Evolutionary conservation across 2,113 vertebrate genomes (phyloP), one percentile per base, ranked within the genome.

Genomic region (Malaclemys terrapin): DNA sequence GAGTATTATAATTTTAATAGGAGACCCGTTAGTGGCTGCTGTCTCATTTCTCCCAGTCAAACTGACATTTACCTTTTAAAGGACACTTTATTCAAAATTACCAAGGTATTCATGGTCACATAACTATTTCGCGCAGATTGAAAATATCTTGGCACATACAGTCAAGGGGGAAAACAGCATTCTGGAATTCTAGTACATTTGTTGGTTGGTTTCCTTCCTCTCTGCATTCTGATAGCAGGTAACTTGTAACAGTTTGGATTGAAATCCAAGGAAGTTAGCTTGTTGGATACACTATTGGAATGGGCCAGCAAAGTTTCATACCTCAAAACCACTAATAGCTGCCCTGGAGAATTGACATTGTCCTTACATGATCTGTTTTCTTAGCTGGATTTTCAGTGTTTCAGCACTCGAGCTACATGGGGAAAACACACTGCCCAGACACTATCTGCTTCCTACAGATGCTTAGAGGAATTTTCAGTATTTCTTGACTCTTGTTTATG

Each of bases 21-120:
- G 38, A 92, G 47, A 50, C 25, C n/a, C 90, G 93, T 81, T n/a
- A 79, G 62, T 78, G 25, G 59, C 35, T 94, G 90, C 69, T 89
- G 38, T 49, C 89, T 90, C 0, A 0, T 45, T 90, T 86, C 89
- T 96, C 57, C 78, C 81, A 82, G 80, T 86, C 72, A 94, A 75
- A 79, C 1, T 92, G 95, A 93, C 87, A 93, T 93, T 87, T 88
- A 83, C 80, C 38, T 94, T 93, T 94, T 82, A 89, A 94, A 93
- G 56, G 57, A 5, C 8, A 50, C 38, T 93, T 95, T 88, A 85
- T 94, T 96, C 76, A 91, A 95, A 95, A 87, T 86, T 93, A 95
- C 81, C 75, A 88, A 92, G 57, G 81, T 96, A 92, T 88, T 72
- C 17, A 10, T 72, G 65, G n/a, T 38, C 83, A 96, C 89, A 80